These are phyloP conservation scores for Myiotriccus ornatus DNA, from an alignment of 2,797 vertebrate species.

Conservation along the genomic window DNA sequence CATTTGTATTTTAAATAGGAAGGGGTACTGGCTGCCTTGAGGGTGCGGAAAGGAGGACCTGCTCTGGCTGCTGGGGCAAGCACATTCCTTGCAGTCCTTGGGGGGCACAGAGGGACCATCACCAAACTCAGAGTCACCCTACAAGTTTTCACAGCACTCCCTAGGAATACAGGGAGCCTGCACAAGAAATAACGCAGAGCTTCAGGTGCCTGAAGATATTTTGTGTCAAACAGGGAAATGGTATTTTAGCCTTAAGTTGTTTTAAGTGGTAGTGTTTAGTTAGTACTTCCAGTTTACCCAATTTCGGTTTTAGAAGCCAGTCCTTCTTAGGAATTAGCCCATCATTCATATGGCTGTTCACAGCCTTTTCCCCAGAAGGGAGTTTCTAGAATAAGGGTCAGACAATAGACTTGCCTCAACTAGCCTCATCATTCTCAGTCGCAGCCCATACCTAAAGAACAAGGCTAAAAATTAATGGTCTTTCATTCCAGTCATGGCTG, in stretches of 20 bases:
- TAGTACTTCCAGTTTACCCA: background rate
- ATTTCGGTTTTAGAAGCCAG: background rate
- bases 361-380: background rate
- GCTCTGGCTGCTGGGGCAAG: background rate
- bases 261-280: background rate
- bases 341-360: background rate
- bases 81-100: background rate
- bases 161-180: background rate
- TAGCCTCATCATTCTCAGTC: background rate
- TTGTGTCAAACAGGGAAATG: background rate
- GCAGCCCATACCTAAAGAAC: background rate
- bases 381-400: background rate
- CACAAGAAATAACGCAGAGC: background rate
- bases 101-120: background rate
- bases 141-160: background rate
- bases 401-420: background rate
- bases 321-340: background rate
- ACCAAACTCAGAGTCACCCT: background rate
- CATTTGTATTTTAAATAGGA: background rate
- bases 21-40: background rate
- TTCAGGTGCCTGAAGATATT: background rate
- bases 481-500: background rate
- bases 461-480: background rate
- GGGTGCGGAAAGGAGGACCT: background rate
- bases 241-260: background rate